phyloP scores from a whole-genome alignment of 2,113 vertebrate genomes.

The Bufo bufo region DNA sequence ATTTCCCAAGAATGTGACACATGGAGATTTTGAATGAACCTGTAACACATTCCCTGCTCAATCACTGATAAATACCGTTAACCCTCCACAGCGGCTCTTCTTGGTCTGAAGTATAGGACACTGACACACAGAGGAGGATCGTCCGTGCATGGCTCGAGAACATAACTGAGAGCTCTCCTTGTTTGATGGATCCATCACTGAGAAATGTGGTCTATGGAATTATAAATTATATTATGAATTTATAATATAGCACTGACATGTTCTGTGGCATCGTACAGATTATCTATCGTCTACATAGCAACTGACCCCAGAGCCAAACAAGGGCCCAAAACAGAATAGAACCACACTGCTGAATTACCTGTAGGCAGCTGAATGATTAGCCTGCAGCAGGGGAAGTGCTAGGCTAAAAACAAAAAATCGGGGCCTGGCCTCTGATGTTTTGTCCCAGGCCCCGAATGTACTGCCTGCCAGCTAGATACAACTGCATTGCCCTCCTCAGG shows the following conservation, averaged over 20 bases:
- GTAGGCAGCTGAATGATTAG: too few relatives aligned
- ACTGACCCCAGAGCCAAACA: too few relatives aligned
- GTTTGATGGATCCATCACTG: conserved; percentile 71
- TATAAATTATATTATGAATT: background rate
- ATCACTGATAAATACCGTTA: conserved; percentile 68
- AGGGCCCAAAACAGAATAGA: too few relatives aligned
- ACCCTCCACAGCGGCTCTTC: conserved; percentile 64
- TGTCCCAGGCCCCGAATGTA: too few relatives aligned
- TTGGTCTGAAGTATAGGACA: conserved; percentile 53
- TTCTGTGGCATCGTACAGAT: too few relatives aligned
- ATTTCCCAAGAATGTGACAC: background rate
- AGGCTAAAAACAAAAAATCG: too few relatives aligned
- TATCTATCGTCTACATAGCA: too few relatives aligned
- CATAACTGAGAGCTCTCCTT: conserved; percentile 72
- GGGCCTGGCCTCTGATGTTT: too few relatives aligned
- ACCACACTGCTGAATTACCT: too few relatives aligned
- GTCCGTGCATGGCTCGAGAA: conserved; percentile 63
- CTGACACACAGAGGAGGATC: conserved; percentile 66
- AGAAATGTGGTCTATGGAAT: background rate
- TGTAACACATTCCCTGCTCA: accelerated
- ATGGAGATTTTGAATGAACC: background rate
- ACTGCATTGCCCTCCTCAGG: too few relatives aligned
- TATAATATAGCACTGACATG: background rate
- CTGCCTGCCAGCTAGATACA: too few relatives aligned
- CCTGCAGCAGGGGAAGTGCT: too few relatives aligned